These are phyloP conservation scores for Diogma glabrata DNA, from an alignment of 2,888 invertebrate species.

Conservation along the genomic window DNA sequence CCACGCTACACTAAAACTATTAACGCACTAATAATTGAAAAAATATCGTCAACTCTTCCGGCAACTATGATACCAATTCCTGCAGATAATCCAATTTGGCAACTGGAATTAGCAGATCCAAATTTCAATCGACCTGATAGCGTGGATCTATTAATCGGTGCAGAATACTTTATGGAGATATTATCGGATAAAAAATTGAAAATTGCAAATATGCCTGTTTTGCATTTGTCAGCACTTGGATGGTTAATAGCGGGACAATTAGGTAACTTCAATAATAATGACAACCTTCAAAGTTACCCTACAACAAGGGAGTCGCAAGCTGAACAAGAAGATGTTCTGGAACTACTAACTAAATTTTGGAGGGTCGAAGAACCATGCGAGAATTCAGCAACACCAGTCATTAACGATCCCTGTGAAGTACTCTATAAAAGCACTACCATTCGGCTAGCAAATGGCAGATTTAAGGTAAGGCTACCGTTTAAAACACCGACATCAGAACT, in stretches of 20 bases:
- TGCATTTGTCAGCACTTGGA: too few species aligned
- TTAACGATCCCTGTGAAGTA: neutral
- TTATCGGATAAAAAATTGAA: too few species aligned
- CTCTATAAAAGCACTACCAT: neutral
- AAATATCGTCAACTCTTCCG: neutral
- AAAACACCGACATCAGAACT: too few species aligned
- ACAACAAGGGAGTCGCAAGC: too few species aligned
- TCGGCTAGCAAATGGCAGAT: neutral
- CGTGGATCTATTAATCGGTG: too few species aligned
- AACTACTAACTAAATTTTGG: neutral
- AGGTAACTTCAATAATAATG: too few species aligned
- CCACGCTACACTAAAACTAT: neutral
- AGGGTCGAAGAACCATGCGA: neutral
- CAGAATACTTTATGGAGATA: neutral
- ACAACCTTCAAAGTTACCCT: too few species aligned
- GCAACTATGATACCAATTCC: too few species aligned
- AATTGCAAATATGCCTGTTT: too few species aligned
- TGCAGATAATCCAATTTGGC: too few species aligned
- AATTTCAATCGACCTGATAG: too few species aligned
- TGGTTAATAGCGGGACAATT: constrained; percentile 1
- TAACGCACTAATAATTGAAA: neutral
- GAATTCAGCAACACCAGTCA: neutral
- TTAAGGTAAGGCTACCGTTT: neutral
- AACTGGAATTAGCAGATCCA: too few species aligned
- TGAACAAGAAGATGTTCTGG: neutral